Conservation (phyloP, 2,113 vertebrate genomes). For the Myotis davidii region DNA sequence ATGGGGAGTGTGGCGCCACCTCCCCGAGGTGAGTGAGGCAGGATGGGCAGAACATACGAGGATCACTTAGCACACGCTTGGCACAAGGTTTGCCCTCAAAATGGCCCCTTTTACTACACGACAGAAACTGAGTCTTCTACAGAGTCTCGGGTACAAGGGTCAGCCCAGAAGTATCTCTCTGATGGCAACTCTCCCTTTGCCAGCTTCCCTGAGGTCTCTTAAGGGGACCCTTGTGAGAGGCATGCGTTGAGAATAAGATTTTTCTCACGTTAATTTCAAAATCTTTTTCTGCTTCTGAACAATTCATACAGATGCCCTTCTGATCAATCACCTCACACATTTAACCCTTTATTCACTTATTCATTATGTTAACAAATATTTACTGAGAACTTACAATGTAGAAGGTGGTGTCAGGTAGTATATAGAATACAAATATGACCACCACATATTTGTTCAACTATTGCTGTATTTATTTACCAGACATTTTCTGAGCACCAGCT, state of each 20-base stretch:
- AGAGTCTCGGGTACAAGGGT: not conserved
- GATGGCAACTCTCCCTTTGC: not conserved
- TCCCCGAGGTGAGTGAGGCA: not conserved
- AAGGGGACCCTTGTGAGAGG: not conserved
- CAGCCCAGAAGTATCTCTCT: not conserved
- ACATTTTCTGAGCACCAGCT: not conserved
- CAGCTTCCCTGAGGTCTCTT: not conserved
- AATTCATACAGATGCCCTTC: not conserved
- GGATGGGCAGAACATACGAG: not conserved
- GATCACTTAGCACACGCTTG: not conserved
- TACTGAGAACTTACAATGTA: not conserved
- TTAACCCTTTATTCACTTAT: not conserved
- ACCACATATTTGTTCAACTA: not conserved
- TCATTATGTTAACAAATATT: not conserved
- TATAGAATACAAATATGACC: not conserved
- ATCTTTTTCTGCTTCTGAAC: constrained; percentile 40
- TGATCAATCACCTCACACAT: not conserved
- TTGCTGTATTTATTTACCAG: not conserved
- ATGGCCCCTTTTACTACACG: not conserved
- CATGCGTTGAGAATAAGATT: not conserved
- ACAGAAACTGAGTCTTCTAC: not conserved
- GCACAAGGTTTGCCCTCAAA: not conserved
- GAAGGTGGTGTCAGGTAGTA: not conserved
- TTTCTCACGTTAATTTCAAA: constrained; percentile 1
- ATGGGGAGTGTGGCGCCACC: no score